Evolutionary conservation across 2,797 vertebrate genomes (phyloP), one percentile per base, ranked within the genome.

Genomic region (Dendrocincla fuliginosa): DNA sequence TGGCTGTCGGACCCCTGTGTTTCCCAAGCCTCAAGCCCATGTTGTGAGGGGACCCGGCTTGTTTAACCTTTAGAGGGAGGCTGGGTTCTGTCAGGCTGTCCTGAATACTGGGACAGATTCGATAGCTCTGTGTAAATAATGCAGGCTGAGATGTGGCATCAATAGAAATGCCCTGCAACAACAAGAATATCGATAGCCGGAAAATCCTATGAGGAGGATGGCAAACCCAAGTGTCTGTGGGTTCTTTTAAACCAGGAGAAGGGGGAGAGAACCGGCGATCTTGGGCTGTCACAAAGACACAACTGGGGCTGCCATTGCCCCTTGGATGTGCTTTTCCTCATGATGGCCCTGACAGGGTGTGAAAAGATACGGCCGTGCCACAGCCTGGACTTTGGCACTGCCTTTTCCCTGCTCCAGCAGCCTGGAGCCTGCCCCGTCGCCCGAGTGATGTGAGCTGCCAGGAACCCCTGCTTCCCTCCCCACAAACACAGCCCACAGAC

Each of bases 181-280:
- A 95, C 59, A 95, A 88, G 86, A 82, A 55, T 95, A 95, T 95
- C 24, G 93, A 68, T 37, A 74, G 93, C 95, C 91, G 95, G 95
- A 93, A 97, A 96, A 93, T 94, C 93, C 94, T 87, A 77, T 92
- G 89, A 75, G 75, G 79, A 96, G 94, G 64, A 87, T 16, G 52
- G 95, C 78, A 57, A 90, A 73, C 23, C 93, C 75, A 49, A 20
- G 60, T 39, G 53, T 37, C 57, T 56, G 65, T 24, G 53, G 65
- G 70, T 92, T 89, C 67, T 92, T 42, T 89, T 20, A 70, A 63
- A 64, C 37, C 3, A 67, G 53, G 37, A 79, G 79, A 76, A 63
- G n/a, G 78, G 32, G 69, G 80, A 46, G 47, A 69, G 28, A 74
- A 75, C 17, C 20, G 16, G 50, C 1, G 3, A 30, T 50, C 42